phyloP scores from a whole-genome alignment of 2,113 vertebrate species.

The Hiodon tergisus region DNA sequence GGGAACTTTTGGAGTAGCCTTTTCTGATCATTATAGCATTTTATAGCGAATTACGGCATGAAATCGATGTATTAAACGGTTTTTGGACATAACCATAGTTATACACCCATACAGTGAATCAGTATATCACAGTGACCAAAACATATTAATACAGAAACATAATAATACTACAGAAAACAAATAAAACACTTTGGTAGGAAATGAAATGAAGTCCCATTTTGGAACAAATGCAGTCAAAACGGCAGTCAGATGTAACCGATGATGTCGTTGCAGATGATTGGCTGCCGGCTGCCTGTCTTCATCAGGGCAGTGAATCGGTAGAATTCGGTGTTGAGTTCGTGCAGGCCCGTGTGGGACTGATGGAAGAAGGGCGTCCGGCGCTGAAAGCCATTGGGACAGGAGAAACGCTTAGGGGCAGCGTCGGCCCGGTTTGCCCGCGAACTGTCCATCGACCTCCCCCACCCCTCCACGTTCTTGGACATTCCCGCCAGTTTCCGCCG shows the following conservation, averaged over 20 bases:
- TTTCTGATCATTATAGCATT: no score
- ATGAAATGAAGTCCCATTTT: not conserved
- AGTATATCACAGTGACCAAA: no score
- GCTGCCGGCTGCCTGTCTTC: slow-evolving; percentile 90
- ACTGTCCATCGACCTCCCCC: slow-evolving; percentile 41
- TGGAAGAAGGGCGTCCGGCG: slow-evolving; percentile 75
- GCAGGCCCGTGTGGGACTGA: slow-evolving; percentile 78
- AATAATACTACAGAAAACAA: slow-evolving; percentile 25
- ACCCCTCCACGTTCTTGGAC: slow-evolving; percentile 60
- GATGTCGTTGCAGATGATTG: slow-evolving; percentile 91
- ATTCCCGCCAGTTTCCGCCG: slow-evolving; percentile 75
- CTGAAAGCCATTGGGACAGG: slow-evolving; percentile 78
- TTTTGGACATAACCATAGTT: no score
- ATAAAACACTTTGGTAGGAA: not conserved
- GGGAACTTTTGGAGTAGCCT: no score
- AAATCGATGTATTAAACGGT: no score
- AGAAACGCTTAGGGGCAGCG: slow-evolving; percentile 65
- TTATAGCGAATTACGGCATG: no score
- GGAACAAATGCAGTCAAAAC: not conserved
- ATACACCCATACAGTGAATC: no score
- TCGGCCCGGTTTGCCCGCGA: slow-evolving; percentile 44
- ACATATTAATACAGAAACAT: slow-evolving; percentile 9
- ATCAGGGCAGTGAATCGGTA: slow-evolving; percentile 80
- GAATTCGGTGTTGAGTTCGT: slow-evolving; percentile 74
- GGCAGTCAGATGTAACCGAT: slow-evolving; percentile 80